Base-by-base conservation (phyloP, 2,888 invertebrate genomes). In the Osmoderma eremita region DNA sequence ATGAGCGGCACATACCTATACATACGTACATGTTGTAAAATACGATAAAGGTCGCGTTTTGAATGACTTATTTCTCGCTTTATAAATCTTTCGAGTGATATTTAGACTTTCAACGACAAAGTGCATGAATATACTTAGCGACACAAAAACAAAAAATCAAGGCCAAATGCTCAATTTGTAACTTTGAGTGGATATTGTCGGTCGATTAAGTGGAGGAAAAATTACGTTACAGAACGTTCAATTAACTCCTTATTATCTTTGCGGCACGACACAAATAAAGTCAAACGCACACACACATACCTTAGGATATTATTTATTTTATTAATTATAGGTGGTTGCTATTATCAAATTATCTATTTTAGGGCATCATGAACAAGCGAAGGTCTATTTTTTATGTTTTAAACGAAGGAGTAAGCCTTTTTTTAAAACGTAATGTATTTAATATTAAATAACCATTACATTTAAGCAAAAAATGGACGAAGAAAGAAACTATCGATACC, bases 41-140 rank as follows among this genome's bases (percentile, higher is more conserved):
- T 42, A 45, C 30, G 45, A 30, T 45, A 45, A 61, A 45, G 58
- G 58, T 45, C 45, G 17, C 42, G 13, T 61, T 12, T 45, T 13
- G 5, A 30, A 45, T 61, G 30, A 45, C 39, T 58, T 65, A 56
- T 18, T 65, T 65, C 30, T 48, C 49, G 48, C 56, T 58, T 65
- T 65, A 48, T 49, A 65, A 65, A 56, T 56, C 45, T 65, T 39
- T 58, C 15, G 24, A 50, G 17, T 58, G 56, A 56, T 63, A 63
- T 48, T 49, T 56, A 65, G 38, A 48, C 49, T 64, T 64, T 65
- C 56, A 58, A 39, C 45, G 48, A 56, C 39, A 48, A 65, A 65
- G 49, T 49, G 49, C 49, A 58, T 65, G 22, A n/a, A n/a, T n/a
- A n/a, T 56, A 56, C 39, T 65, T 39, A 45, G 18, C 48, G 45